Conservation (phyloP, 2,888 invertebrate genomes). For the Trachelus stipa region DNA sequence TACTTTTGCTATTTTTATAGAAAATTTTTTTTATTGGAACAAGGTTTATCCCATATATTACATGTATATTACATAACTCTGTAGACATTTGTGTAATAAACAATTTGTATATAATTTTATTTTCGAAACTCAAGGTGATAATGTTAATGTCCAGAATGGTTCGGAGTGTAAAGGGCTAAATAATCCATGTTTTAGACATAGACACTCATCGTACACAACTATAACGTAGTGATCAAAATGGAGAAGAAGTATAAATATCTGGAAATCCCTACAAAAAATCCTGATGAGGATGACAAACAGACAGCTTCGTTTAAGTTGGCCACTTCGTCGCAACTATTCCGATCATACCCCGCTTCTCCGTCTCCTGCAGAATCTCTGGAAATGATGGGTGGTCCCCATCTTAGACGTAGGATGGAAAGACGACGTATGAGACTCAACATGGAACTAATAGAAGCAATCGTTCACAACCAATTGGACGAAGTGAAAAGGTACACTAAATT, state of each 20-base stretch:
- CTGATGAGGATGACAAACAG: neutral
- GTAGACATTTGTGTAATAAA: no score
- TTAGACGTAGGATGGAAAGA: slow-evolving; percentile 65
- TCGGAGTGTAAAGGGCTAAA: no score
- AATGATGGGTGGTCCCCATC: slow-evolving; percentile 41
- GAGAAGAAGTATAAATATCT: neutral
- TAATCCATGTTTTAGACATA: neutral
- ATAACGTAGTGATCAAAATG: neutral
- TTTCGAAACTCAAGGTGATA: no score
- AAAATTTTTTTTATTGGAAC: no score
- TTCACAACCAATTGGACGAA: slow-evolving; percentile 62
- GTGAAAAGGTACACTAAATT: slow-evolving; percentile 57
- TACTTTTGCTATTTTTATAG: no score
- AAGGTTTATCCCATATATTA: no score
- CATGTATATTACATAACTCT: no score
- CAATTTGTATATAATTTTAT: no score
- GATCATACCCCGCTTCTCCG: slow-evolving; percentile 8
- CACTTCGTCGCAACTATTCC: neutral
- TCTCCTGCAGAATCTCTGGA: slow-evolving; percentile 39
- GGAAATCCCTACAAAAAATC: neutral
- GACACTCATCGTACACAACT: neutral
- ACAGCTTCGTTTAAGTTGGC: neutral
- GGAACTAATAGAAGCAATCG: slow-evolving; percentile 68
- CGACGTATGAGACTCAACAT: slow-evolving; percentile 68
- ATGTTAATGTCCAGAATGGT: no score